Base-by-base conservation (phyloP, 1,140 invertebrate genomes). In the Sweltsa coloradensis region DNA sequence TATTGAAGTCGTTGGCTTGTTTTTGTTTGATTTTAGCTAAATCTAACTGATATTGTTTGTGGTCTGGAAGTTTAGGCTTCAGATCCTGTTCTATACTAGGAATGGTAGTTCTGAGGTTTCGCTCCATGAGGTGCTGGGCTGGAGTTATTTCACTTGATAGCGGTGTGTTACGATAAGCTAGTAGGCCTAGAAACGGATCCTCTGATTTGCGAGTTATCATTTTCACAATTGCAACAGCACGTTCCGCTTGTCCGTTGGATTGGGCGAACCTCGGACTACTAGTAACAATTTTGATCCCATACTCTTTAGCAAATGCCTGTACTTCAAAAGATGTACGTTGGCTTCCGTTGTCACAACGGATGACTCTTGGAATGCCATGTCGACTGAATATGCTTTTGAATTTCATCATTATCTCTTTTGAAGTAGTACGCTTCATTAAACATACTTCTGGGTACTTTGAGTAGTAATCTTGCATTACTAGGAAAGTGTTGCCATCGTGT, bases 171-270 rank as follows among this genome's bases (percentile, higher is more conserved):
- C 41, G 18, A 42, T 42, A 42, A 22, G 19, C 41, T 5, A 42
- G 41, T 26, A 42, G 24, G 16, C 19, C 41, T 23, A 23, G 19
- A 9, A 22, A 16, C 9, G 24, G 19, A 26, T 42, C 41, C 41
- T 42, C 24, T 21, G 41, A 37, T 22, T 37, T 37, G 11, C 16
- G 23, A 16, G 23, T 16, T 9, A 37, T 37, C 36, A 19, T 37
- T 22, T 37, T 37, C 23, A 22, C 5, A 5, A 37, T 22, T 5
- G 36, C 36, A 9, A 5, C n/a, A 4, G 36, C 36, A 11, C 36
- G 18, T 22, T 37, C 36, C 11, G 36, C 36, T 37, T 37, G 5
- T 37, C 36, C 41, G 41, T 42, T 42, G 41, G 41, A 42, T 26
- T 42, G 4, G 4, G 41, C 19, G 24, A 42, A 42, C 24, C 24